phyloP scores from a whole-genome alignment of 2,113 vertebrate genomes.

The Conger conger region DNA sequence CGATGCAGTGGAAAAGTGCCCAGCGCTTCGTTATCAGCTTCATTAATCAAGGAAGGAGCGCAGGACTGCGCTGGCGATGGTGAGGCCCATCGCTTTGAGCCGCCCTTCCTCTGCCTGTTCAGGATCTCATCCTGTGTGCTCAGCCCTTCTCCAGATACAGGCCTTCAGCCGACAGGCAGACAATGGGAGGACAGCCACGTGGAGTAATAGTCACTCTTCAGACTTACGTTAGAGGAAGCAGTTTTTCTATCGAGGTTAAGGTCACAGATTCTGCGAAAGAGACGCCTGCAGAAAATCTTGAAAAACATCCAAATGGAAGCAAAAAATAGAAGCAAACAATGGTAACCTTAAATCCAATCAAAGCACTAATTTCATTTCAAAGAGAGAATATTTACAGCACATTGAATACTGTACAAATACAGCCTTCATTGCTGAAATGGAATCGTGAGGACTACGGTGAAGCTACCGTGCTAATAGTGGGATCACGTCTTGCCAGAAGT shows the following conservation, averaged over 20 bases:
- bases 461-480: no score
- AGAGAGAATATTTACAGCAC: not conserved
- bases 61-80: constrained; percentile 10
- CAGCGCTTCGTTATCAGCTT: not conserved
- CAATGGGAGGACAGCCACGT: not conserved
- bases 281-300: not conserved
- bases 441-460: not conserved
- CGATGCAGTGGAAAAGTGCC: not conserved
- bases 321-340: not conserved
- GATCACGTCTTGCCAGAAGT: no score
- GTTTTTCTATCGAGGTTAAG: not conserved
- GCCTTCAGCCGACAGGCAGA: not conserved
- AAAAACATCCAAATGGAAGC: not conserved
- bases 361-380: not conserved
- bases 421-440: not conserved
- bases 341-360: not conserved
- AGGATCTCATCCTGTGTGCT: not conserved
- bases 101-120: constrained; percentile 23
- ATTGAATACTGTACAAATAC: not conserved
- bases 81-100: constrained; percentile 18
- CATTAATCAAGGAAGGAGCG: constrained; percentile 22
- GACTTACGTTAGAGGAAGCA: not conserved
- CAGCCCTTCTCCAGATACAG: not conserved
- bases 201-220: not conserved
- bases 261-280: not conserved